Conservation (phyloP, 1,140 invertebrate species). For the Listronotus bonariensis region DNA sequence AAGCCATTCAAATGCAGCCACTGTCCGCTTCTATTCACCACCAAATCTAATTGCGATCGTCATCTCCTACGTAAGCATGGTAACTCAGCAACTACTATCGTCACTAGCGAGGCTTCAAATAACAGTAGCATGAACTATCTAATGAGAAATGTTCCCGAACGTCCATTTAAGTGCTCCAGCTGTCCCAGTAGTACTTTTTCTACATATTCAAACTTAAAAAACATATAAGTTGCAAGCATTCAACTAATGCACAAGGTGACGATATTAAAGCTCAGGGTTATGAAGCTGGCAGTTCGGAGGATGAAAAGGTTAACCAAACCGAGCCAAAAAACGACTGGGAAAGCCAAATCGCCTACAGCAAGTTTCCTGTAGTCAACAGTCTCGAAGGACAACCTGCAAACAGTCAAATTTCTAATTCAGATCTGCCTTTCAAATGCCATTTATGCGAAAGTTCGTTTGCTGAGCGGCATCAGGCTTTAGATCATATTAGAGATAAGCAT, state of each 20-base stretch:
- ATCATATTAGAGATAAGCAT: constrained; percentile 78
- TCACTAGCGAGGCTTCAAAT: constrained; percentile 47
- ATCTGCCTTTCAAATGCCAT: constrained; percentile 90
- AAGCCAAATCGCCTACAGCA: constrained; percentile 35
- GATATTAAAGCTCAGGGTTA: constrained; percentile 55
- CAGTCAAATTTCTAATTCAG: constrained; percentile 54
- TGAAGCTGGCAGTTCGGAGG: constrained; percentile 56
- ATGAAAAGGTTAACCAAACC: constrained; percentile 54
- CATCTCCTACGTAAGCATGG: constrained; percentile 89
- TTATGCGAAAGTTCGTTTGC: constrained; percentile 86
- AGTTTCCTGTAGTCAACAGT: constrained; percentile 20
- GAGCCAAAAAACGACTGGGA: constrained; percentile 41
- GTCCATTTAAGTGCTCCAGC: constrained; percentile 81
- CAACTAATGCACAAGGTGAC: constrained; percentile 55
- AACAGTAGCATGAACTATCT: constrained; percentile 54
- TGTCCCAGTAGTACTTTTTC: constrained; percentile 87
- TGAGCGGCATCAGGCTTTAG: constrained; percentile 76
- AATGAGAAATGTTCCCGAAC: constrained; percentile 75
- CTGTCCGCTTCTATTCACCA: constrained; percentile 92
- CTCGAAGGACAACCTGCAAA: constrained; percentile 27
- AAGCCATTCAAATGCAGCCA: constrained; percentile 94
- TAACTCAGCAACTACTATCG: constrained; percentile 54
- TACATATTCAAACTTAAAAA: constrained; percentile 79
- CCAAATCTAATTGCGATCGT: constrained; percentile 95
- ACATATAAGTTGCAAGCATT: constrained; percentile 74